A percentile compares a stretch with the other conserved stretches of the same genome.
phyloP scores from a whole-genome alignment of 2,888 invertebrate genomes.

The Linyphia triangularis region DNA sequence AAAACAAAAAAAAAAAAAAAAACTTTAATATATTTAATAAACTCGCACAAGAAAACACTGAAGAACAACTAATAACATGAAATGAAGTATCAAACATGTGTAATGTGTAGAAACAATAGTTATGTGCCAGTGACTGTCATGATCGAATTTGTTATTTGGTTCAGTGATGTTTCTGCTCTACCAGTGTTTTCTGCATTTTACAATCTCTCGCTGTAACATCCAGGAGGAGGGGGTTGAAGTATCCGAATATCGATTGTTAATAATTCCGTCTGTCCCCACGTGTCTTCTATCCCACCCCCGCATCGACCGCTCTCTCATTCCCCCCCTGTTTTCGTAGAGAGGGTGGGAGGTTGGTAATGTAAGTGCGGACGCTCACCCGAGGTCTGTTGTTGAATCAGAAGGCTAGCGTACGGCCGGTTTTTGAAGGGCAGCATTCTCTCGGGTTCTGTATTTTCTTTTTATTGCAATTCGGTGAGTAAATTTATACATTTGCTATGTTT shows the following conservation, averaged over 20 bases:
- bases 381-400: neutral
- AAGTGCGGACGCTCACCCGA: slow-evolving; percentile 1
- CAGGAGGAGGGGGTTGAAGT: neutral
- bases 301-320: slow-evolving; percentile 10
- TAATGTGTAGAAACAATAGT: no score
- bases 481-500: no score
- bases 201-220: no score
- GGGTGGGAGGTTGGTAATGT: slow-evolving; percentile 40
- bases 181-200: no score
- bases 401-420: neutral
- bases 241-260: slow-evolving; percentile 66
- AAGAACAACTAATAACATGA: no score
- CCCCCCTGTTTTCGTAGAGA: slow-evolving; percentile 46
- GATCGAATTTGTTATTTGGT: no score
- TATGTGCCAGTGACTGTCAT: no score
- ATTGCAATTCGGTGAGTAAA: slow-evolving; percentile 3
- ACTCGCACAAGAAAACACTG: no score
- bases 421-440: neutral
- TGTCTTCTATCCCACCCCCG: slow-evolving; percentile 4
- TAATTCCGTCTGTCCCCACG: slow-evolving; percentile 29
- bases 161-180: no score
- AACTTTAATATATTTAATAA: no score
- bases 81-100: no score
- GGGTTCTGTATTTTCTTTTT: neutral
- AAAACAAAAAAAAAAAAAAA: no score